phyloP scores from a whole-genome alignment of 1,140 invertebrate species.

The Apis cerana region DNA sequence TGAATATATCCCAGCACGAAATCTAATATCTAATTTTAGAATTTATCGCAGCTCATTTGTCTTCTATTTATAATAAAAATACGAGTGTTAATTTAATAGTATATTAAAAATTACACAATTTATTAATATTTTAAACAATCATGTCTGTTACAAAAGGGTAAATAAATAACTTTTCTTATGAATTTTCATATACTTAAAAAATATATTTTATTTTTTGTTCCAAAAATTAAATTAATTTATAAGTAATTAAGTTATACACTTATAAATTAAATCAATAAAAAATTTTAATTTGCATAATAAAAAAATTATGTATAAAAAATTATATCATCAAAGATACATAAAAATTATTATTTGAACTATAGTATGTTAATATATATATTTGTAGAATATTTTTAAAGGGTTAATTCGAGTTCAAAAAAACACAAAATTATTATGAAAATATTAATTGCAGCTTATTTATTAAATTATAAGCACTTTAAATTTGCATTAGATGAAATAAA shows the following conservation, averaged over 20 bases:
- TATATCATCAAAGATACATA: neutral
- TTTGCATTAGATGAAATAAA: too few relatives aligned
- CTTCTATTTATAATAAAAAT: constrained; percentile 23
- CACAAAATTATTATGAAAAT: too few relatives aligned
- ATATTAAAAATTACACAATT: constrained; percentile 34
- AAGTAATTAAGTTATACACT: neutral
- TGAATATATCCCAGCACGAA: neutral
- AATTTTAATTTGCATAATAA: neutral
- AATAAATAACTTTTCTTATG: constrained; percentile 14
- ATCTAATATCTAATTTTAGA: constrained; percentile 60
- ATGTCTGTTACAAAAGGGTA: constrained; percentile 49
- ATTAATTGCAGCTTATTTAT: too few relatives aligned
- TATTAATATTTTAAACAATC: constrained; percentile 30
- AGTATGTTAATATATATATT: too few relatives aligned
- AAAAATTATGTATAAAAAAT: neutral
- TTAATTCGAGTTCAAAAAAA: too few relatives aligned
- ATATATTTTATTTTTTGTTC: neutral
- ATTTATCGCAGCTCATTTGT: constrained; percentile 42
- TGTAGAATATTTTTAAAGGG: too few relatives aligned
- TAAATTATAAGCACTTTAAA: too few relatives aligned
- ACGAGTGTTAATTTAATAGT: constrained; percentile 6
- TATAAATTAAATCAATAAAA: neutral
- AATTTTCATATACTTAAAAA: neutral
- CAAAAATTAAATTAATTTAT: neutral
- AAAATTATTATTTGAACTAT: constrained; percentile 41